These are phyloP conservation scores for Caenorhabditis macrosperma DNA, from an alignment of 2,888 invertebrate species.

Conservation along the genomic window DNA sequence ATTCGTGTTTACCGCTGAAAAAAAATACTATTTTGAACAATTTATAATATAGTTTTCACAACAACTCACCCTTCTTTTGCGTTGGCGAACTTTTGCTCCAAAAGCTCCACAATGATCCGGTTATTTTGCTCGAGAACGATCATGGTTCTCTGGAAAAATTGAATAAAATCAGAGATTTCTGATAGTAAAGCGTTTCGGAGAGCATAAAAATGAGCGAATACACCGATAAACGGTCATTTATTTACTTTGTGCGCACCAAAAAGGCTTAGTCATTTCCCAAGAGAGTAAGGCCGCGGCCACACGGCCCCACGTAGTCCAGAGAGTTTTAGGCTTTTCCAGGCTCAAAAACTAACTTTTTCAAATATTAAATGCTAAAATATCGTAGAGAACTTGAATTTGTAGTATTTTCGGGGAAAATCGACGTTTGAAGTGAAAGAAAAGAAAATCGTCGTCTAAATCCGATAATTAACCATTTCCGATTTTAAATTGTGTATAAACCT, in stretches of 20 bases:
- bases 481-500: too few relatives aligned
- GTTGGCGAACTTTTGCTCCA: slow-evolving; percentile 95
- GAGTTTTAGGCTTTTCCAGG: not conserved
- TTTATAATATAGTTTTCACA: too few relatives aligned
- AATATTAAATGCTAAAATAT: too few relatives aligned
- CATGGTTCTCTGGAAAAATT: slow-evolving; percentile 79
- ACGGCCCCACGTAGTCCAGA: not conserved
- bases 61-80: slow-evolving; percentile 90
- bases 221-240: not conserved
- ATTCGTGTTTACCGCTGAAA: slow-evolving; percentile 93
- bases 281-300: not conserved
- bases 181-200: not conserved
- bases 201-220: not conserved
- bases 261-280: slow-evolving; percentile 4
- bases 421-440: too few relatives aligned
- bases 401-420: too few relatives aligned
- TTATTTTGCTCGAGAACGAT: slow-evolving; percentile 95
- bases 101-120: slow-evolving; percentile 97
- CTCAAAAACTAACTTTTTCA: too few relatives aligned
- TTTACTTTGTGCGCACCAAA: not conserved
- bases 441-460: too few relatives aligned
- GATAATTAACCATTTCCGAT: too few relatives aligned
- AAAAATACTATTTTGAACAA: too few relatives aligned
- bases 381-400: too few relatives aligned
- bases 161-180: too few relatives aligned